Base-by-base conservation (phyloP, 2,113 vertebrate genomes). In the Psittacula cyanocephala region DNA sequence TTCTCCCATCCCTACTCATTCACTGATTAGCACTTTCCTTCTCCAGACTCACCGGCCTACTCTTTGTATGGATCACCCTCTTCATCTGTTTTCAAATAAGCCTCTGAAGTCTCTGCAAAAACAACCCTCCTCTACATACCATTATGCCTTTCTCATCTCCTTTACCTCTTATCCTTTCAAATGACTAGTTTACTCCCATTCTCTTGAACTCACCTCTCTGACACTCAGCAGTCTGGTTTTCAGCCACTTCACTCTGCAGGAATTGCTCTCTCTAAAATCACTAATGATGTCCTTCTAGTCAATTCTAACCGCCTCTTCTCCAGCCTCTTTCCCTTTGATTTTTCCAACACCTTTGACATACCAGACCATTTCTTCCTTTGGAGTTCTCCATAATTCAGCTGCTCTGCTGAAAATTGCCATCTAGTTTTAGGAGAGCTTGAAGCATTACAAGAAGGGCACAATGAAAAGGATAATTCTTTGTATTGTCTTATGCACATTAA, bases 251-350 rank as follows among this genome's bases (percentile, higher is more conserved):
- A 97, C 88, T 77, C 90, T 62, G 49, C 65, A 92, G 86, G 95
- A 96, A 86, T 89, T 97, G 91, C 86, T 95, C 95, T 97, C 81
- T 95, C 91, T 92, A 72, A 96, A 97, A 97, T 93, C 81, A 94
- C 94, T 96, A 96, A 97, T 95, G 96, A 97, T 94, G 92, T 95
- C 85, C 91, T 95, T 94, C 96, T 88, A 93, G 94, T 84, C 88
- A 94, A 68, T 96, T 96, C 94, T 88, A 94, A 92, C 86, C 5
- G 4, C 83, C 94, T 88, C 90, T 94, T 95, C 93, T 93, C 85
- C 79, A 94, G 53, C 55, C 86, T 91, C 59, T 93, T 89, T 96
- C 78, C 71, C 57, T 96, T 95, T 97, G 95, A 95, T 94, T 97
- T 92, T 95, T 93, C 84, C 86, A 95, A 91, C 84, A 91, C 90